A percentile compares a stretch with the other conserved stretches of the same genome.
Evolutionary conservation across 2,113 vertebrate genomes (phyloP).

Genomic region (Mola mola): DNA sequence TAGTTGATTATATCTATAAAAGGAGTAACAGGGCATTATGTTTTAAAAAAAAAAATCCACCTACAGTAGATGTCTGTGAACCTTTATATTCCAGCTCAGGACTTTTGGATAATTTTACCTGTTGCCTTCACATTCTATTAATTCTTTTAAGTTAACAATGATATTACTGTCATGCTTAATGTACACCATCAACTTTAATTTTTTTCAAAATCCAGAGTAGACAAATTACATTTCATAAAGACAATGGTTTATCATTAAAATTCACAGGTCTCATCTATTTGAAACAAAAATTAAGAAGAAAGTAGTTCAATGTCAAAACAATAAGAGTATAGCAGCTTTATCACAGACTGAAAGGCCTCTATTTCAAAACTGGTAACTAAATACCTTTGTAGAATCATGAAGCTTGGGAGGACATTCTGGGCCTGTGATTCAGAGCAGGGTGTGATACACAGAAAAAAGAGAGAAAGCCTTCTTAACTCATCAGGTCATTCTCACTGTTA

Average conservation of each 20-base stretch:
- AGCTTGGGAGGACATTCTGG: slow-evolving; percentile 54
- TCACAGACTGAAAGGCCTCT: slow-evolving; percentile 9
- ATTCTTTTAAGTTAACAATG: neutral
- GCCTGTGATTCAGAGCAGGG: slow-evolving; percentile 63
- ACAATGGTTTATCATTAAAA: slow-evolving; percentile 33
- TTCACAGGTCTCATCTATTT: slow-evolving; percentile 32
- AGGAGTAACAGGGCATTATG: neutral
- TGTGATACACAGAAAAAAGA: slow-evolving; percentile 20
- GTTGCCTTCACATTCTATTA: slow-evolving; percentile 12
- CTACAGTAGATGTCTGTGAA: neutral
- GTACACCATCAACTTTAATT: neutral
- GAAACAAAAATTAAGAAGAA: slow-evolving; percentile 54
- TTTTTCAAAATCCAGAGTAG: slow-evolving; percentile 14
- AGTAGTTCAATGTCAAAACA: slow-evolving; percentile 37
- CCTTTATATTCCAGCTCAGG: too few species aligned
- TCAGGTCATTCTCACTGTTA: neutral
- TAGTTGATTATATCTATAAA: too few species aligned
- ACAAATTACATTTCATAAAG: slow-evolving; percentile 34
- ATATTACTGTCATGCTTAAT: neutral
- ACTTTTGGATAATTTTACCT: slow-evolving; percentile 3
- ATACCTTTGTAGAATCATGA: slow-evolving; percentile 73
- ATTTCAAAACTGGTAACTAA: slow-evolving; percentile 59
- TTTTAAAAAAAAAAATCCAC: neutral
- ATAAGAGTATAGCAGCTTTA: slow-evolving; percentile 22
- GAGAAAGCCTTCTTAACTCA: slow-evolving; percentile 7